These are phyloP conservation scores for Apis florea DNA, from an alignment of 1,140 invertebrate genomes.

Conservation along the genomic window DNA sequence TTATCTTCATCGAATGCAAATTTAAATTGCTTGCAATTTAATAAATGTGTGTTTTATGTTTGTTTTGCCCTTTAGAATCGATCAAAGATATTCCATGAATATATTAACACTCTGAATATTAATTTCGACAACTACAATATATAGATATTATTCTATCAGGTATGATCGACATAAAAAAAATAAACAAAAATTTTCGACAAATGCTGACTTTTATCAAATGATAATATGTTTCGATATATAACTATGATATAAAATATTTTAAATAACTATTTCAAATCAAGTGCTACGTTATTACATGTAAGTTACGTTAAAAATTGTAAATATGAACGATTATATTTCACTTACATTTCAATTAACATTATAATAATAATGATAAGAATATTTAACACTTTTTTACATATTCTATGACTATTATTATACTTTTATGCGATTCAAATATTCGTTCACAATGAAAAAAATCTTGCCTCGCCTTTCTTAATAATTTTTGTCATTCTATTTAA, in stretches of 20 bases:
- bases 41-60: too few relatives aligned
- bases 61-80: too few relatives aligned
- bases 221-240: neutral
- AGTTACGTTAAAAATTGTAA: neutral
- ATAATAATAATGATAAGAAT: neutral
- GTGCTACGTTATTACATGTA: neutral
- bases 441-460: neutral
- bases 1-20: too few relatives aligned
- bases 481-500: neutral
- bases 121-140: constrained; percentile 10
- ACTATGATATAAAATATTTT: neutral
- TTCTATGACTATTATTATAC: neutral
- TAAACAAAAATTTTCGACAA: neutral
- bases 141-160: constrained; percentile 11
- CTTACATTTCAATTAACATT: neutral
- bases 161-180: neutral
- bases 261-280: neutral
- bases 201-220: neutral
- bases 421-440: neutral
- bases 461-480: neutral
- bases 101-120: neutral
- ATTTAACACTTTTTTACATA: neutral
- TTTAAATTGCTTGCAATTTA: too few relatives aligned
- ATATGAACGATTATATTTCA: neutral
- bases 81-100: too few relatives aligned